Conservation (phyloP, 2,113 vertebrate species). For the Diadophis punctatus region DNA sequence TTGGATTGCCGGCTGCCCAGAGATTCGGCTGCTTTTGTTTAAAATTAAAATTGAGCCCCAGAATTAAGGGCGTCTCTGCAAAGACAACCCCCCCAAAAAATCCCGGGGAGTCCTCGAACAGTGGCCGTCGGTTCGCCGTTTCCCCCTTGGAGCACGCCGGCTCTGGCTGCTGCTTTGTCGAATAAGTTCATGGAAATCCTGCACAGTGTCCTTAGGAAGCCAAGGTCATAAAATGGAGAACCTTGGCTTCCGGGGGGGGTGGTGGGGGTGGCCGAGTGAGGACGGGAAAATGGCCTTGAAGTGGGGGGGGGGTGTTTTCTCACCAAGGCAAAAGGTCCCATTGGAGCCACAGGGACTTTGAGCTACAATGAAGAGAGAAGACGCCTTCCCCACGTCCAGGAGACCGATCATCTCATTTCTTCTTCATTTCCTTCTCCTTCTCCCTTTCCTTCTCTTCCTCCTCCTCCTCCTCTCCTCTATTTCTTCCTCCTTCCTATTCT, state of each 20-base stretch:
- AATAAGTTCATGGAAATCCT: background rate
- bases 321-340: no score
- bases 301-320: background rate
- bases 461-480: no score
- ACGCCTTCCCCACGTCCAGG: constrained; percentile 25
- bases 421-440: no score
- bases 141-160: background rate
- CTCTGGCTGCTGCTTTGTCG: background rate
- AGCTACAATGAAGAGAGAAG: background rate
- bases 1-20: background rate
- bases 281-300: background rate
- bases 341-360: background rate
- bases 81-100: background rate
- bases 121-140: background rate
- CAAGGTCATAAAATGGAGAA: background rate
- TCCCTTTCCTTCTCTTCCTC: no score
- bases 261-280: background rate
- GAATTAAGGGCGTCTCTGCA: background rate
- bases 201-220: background rate
- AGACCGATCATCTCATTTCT: background rate
- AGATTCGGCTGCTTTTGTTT: background rate
- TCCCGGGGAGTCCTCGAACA: background rate
- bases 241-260: no score
- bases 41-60: background rate
- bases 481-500: no score